These are phyloP conservation scores for Drosophila watanabei DNA, from an alignment of 1,140 invertebrate species.

Conservation along the genomic window DNA sequence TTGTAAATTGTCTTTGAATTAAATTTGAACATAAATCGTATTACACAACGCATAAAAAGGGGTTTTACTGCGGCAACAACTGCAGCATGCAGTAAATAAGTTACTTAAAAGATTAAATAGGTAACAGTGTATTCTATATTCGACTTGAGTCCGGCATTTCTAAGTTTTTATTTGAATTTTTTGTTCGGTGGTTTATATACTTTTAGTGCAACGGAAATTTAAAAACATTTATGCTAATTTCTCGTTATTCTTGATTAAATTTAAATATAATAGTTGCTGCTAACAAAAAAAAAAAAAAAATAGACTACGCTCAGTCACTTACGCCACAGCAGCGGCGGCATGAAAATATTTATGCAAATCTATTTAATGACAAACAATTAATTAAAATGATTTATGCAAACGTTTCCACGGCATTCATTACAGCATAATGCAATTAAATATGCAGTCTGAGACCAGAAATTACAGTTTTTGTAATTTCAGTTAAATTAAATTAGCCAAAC, in stretches of 20 bases:
- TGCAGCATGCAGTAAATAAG: not conserved
- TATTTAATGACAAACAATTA: constrained; percentile 83
- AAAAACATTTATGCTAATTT: constrained; percentile 80
- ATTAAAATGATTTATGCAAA: constrained; percentile 78
- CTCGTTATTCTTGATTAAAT: constrained; percentile 67
- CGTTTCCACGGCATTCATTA: constrained; percentile 72
- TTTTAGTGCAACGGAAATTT: constrained; percentile 50
- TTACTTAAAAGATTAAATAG: not conserved
- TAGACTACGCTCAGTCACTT: constrained; percentile 28
- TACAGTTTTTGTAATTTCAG: constrained; percentile 50
- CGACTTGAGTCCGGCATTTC: not conserved
- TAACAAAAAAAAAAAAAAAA: constrained; percentile 14
- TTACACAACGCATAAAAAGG: not conserved
- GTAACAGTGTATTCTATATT: constrained; percentile 3
- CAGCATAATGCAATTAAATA: constrained; percentile 69
- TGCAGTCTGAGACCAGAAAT: constrained; percentile 59
- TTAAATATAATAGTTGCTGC: constrained; percentile 53
- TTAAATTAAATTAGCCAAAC: constrained; percentile 66
- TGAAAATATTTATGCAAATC: constrained; percentile 80
- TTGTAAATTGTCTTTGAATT: not conserved
- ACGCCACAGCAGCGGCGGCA: constrained; percentile 31
- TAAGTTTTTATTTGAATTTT: not conserved
- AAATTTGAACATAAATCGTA: not conserved
- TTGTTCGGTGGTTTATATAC: not conserved
- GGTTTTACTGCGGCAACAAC: not conserved